A percentile compares a stretch with the other conserved stretches of the same genome.
phyloP scores from a whole-genome alignment of 2,888 invertebrate genomes.

The Tryphoninae sp. region DNA sequence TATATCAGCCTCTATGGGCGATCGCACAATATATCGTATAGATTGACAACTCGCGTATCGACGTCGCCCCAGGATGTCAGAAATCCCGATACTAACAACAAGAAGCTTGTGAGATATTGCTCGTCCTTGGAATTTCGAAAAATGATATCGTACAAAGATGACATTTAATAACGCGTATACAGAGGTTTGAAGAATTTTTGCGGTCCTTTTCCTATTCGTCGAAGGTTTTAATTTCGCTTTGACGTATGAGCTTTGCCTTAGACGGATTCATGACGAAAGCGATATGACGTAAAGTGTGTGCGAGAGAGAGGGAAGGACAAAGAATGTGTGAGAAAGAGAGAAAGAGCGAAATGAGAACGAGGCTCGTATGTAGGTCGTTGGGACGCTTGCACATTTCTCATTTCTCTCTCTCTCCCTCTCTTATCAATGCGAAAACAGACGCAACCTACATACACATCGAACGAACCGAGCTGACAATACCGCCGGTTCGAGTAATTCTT shows the following conservation, averaged over 20 bases:
- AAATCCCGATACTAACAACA: constrained; percentile 41
- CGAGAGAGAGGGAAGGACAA: constrained; percentile 19
- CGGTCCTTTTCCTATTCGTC: not conserved
- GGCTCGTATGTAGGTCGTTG: constrained; percentile 44
- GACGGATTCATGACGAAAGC: constrained; percentile 22
- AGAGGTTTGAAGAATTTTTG: not conserved
- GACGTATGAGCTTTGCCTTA: constrained; percentile 14
- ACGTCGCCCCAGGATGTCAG: constrained; percentile 15
- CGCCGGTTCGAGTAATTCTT: constrained; percentile 26
- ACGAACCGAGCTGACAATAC: constrained; percentile 27
- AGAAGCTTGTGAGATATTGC: constrained; percentile 30
- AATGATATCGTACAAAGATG: constrained; percentile 30
- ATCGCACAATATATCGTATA: not conserved
- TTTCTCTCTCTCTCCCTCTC: constrained; percentile 28
- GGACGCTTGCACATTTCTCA: constrained; percentile 4
- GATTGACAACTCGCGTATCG: constrained; percentile 35
- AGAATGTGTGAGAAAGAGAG: not conserved
- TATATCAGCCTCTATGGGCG: not conserved
- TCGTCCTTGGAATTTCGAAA: constrained; percentile 13
- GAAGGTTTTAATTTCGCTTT: constrained; percentile 48
- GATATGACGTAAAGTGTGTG: not conserved
- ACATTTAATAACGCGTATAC: constrained; percentile 11
- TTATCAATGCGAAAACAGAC: constrained; percentile 48
- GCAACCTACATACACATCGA: constrained; percentile 19
- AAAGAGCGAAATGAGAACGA: constrained; percentile 18